Evolutionary conservation across 1,140 invertebrate genomes (phyloP).

Genomic region (Scaptomyza hsui): DNA sequence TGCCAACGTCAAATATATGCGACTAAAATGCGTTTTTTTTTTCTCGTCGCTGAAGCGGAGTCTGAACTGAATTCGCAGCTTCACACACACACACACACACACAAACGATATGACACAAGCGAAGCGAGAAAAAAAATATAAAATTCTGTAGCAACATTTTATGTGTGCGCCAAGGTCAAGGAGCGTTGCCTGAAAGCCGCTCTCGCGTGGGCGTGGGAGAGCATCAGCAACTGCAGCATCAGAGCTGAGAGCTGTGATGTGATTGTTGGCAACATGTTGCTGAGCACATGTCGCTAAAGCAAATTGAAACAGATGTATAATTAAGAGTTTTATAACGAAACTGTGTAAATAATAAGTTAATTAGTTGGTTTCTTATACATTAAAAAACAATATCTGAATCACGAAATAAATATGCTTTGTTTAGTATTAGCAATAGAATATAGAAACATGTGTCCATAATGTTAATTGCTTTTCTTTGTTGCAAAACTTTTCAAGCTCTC

Average conservation of each 20-base stretch:
- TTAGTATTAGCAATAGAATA: too few relatives aligned
- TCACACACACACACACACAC: constrained; percentile 11
- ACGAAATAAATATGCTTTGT: too few relatives aligned
- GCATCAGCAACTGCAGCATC: constrained; percentile 32
- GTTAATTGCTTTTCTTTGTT: constrained; percentile 26
- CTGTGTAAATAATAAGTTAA: too few relatives aligned
- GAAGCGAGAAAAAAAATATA: constrained; percentile 11
- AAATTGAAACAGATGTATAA: background rate
- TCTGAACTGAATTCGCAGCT: constrained; percentile 31
- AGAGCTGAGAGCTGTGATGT: constrained; percentile 4
- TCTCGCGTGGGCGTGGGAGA: constrained; percentile 42
- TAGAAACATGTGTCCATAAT: constrained; percentile 5
- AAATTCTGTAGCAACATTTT: constrained; percentile 42
- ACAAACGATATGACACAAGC: constrained; percentile 11
- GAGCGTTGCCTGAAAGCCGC: constrained; percentile 47
- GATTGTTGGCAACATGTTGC: constrained; percentile 47
- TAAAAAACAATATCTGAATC: too few relatives aligned
- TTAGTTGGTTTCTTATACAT: too few relatives aligned
- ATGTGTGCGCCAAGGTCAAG: constrained; percentile 72
- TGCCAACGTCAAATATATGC: constrained; percentile 50
- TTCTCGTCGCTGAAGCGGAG: constrained; percentile 25
- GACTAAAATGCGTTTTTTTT: constrained; percentile 53
- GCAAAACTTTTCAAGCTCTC: constrained; percentile 35
- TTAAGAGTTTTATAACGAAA: too few relatives aligned
- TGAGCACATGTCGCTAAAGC: constrained; percentile 37